These are phyloP conservation scores for Sinocyclocheilus maitianheensis DNA, from an alignment of 2,113 vertebrate genomes.

Conservation along the genomic window DNA sequence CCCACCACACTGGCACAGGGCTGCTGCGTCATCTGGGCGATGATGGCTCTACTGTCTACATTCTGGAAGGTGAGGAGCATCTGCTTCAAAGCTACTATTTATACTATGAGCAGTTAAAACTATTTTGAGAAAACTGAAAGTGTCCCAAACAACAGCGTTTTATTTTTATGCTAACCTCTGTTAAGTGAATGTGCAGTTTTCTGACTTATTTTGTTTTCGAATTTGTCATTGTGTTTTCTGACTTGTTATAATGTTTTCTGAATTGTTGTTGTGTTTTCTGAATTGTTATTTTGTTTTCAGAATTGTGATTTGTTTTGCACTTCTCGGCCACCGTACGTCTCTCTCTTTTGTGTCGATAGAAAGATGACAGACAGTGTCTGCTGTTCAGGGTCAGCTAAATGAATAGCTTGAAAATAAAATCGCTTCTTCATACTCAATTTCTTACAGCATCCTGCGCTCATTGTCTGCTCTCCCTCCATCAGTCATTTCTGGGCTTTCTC, in stretches of 20 bases:
- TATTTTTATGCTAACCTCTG: not conserved
- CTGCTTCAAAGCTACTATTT: not conserved
- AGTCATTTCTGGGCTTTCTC: not conserved
- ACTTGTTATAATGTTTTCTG: too few relatives aligned
- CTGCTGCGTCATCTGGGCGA: conserved; percentile 75
- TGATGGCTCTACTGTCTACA: conserved; percentile 74
- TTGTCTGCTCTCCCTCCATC: not conserved
- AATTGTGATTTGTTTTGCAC: too few relatives aligned
- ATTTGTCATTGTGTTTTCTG: too few relatives aligned
- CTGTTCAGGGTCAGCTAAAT: conserved; percentile 4
- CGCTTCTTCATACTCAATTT: not conserved
- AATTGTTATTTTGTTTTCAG: too few relatives aligned
- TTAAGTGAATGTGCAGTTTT: not conserved
- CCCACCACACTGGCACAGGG: conserved; percentile 68
- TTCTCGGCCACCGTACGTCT: not conserved
- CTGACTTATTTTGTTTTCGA: too few relatives aligned
- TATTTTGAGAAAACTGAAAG: not conserved
- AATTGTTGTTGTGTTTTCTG: too few relatives aligned
- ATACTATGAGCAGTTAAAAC: not conserved
- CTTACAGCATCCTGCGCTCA: not conserved
- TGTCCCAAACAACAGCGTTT: not conserved
- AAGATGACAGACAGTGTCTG: not conserved
- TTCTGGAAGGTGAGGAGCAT: conserved; percentile 72
- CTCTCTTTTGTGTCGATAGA: not conserved
- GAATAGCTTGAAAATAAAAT: not conserved